A percentile compares a stretch with the other conserved stretches of the same genome.
Conservation (phyloP, 2,797 vertebrate genomes). For the Diglossa cyanea region DNA sequence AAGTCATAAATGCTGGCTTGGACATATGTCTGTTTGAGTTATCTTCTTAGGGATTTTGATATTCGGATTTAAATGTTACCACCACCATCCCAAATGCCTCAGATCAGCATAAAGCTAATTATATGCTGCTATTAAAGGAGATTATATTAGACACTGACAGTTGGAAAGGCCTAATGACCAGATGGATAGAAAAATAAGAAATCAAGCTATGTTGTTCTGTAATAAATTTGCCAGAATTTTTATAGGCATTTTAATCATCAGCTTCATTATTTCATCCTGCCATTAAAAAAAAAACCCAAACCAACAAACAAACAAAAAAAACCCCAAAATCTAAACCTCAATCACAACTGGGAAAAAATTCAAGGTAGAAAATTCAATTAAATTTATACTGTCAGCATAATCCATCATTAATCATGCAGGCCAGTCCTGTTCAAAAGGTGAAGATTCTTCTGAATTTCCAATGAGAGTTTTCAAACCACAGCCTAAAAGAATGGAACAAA, state of each 20-base stretch:
- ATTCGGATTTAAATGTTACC: constrained; percentile 56
- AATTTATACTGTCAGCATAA: background rate
- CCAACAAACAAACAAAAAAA: background rate
- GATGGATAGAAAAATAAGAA: constrained; percentile 55
- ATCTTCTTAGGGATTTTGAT: constrained; percentile 67
- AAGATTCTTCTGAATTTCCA: background rate
- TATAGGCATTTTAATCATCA: constrained; percentile 59
- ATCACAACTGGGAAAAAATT: background rate
- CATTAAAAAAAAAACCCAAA: background rate
- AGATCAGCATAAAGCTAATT: constrained; percentile 75
- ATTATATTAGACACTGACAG: constrained; percentile 72
- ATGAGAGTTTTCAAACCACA: background rate
- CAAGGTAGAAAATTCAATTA: background rate
- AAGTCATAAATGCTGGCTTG: constrained; percentile 50
- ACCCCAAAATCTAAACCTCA: rapidly evolving
- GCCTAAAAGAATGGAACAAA: background rate
- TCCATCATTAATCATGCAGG: background rate
- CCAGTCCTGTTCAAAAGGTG: background rate
- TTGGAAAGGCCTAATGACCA: constrained; percentile 78
- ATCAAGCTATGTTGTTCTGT: constrained; percentile 45
- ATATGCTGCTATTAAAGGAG: constrained; percentile 72
- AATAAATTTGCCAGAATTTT: constrained; percentile 67
- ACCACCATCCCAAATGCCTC: constrained; percentile 12
- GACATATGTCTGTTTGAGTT: constrained; percentile 66
- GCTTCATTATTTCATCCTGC: constrained; percentile 37